Base-by-base conservation (phyloP, 1,140 invertebrate genomes). In the Lordiphosa collinella region DNA sequence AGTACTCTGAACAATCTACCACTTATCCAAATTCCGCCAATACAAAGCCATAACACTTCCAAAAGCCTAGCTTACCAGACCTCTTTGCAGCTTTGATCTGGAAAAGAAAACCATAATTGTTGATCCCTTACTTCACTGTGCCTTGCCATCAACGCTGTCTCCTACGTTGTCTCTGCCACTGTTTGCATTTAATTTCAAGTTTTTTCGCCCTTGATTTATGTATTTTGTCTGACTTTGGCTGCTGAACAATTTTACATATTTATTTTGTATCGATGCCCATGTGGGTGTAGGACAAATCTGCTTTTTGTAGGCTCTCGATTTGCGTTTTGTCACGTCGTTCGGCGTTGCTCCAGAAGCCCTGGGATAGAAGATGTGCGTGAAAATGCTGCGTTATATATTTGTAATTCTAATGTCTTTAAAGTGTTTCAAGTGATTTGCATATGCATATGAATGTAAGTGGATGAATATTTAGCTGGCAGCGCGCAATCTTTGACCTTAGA, bases 101-200 rank as follows among this genome's bases (percentile, higher is more conserved):
- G 4, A 22, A 29, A 29, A 8, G 25, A 8, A 29, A 7, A 29
- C 2, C 5, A 29, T 29, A 2, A 29, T 29, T 29, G 7, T 29
- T 29, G 25, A 29, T 29, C 7, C 25, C 25, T 8, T 29, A 29
- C 25, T 29, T 7, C 25, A 29, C 25, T 6, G 25, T 29, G 25
- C 25, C 25, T 1, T 7, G 6, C 25, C 36, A 32, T 51, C 38
- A n/a, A 18, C 54, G 46, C 32, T 16, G 18, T 40, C 35, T 14
- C n/a, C 16, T 29, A 5, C 29, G 44, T 18, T 14, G 34, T 16
- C 69, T 53, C 59, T 61, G 64, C 59, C 64, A 55, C 51, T 69
- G 78, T 84, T 84, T 80, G 76, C 76, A 67, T 80, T 76, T 80
- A 62, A 80, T 80, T 84, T 80, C 49, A 63, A 64, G 52, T 76